Evolutionary conservation across 2,797 vertebrate species (phyloP), one percentile per base, ranked within the genome.

Genomic region (Scyliorhinus canicula): DNA sequence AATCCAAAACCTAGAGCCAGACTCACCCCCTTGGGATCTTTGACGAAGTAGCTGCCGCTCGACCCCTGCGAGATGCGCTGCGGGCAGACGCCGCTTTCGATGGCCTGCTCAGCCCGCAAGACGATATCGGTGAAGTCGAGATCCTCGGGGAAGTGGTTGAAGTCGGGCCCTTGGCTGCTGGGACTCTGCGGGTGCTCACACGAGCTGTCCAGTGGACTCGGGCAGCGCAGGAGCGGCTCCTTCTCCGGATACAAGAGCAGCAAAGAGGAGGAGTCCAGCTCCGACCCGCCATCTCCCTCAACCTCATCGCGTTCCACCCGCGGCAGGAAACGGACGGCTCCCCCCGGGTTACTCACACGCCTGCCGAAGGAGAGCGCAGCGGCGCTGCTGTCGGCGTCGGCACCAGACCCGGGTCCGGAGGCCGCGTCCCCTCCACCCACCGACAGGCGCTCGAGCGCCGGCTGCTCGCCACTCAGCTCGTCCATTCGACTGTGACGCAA

Each of bases 31-130:
- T 99, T 99, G 95, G 98, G 96, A 96, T 99, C 99, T 97, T 99
- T 99, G 95, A 99, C 98, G 96, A 99, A 99, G 96, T 99, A 99
- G 97, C 99, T 99, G 95, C 99, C 99, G 95, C 99, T 99, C 95
- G 99, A 99, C 57, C 99, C 99, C 97, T 99, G 99, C 74, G 98
- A 98, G 96, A 99, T 99, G 96, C 99, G 98, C 97, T 99, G 98
- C 1, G 99, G 99, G 95, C 98, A 98, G 95, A 98, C 97, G 24
- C 98, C 98, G n/a, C 96, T 96, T 96, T 99, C 98, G 47, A 99
- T 98, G 50, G 99, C 98, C 96, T 98, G 98, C 91, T 99, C 99
- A 0, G 98, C 97, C 97, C 96, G 97, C 96, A 98, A 97, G 96
- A 99, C 96, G 65, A 98, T 98, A 95, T 99, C 98, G 35, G 98